Conservation (phyloP, 2,797 vertebrate genomes). For the Gobionotothen gibberifrons region DNA sequence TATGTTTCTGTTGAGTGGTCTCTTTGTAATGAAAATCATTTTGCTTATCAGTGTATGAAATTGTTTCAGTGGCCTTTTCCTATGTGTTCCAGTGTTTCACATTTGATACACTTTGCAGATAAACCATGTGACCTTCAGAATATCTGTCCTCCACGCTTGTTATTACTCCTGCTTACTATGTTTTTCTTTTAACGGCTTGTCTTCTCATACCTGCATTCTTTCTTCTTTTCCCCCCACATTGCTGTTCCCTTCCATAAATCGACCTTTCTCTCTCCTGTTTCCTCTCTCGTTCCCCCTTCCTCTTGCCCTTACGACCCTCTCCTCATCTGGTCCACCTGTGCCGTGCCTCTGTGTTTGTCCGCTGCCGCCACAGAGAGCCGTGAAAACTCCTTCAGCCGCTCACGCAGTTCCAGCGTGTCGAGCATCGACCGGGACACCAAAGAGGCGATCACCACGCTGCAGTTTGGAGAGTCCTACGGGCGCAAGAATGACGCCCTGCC, state of each 20-base stretch:
- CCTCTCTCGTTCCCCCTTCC: conserved; percentile 3
- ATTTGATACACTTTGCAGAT: conserved; percentile 16
- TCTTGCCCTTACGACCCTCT: conserved; percentile 10
- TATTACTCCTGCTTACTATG: conserved; percentile 8
- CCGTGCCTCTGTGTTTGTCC: conserved; percentile 9
- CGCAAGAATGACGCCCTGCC: conserved; percentile 88
- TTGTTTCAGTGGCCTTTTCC: conserved; percentile 26
- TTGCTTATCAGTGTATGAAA: conserved; percentile 37
- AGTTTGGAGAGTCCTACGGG: conserved; percentile 93
- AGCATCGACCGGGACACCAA: conserved; percentile 98
- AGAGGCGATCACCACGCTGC: conserved; percentile 93
- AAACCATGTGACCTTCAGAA: conserved; percentile 5
- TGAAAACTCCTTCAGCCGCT: conserved; percentile 97
- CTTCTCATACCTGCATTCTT: conserved; percentile 25
- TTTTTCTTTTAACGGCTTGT: conserved; percentile 23
- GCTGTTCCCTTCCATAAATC: conserved; percentile 10
- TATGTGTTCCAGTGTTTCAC: conserved; percentile 38
- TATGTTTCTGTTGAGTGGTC: conserved; percentile 42
- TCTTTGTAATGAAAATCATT: conserved; percentile 23
- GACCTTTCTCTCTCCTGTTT: conserved; percentile 12
- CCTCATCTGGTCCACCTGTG: conserved; percentile 21
- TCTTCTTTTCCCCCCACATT: conserved; percentile 19
- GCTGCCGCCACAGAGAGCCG: conserved; percentile 87
- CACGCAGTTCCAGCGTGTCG: conserved; percentile 97
- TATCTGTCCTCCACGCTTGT: conserved; percentile 3